Conservation (phyloP, 2,113 vertebrate genomes). For the Uria aalge region DNA sequence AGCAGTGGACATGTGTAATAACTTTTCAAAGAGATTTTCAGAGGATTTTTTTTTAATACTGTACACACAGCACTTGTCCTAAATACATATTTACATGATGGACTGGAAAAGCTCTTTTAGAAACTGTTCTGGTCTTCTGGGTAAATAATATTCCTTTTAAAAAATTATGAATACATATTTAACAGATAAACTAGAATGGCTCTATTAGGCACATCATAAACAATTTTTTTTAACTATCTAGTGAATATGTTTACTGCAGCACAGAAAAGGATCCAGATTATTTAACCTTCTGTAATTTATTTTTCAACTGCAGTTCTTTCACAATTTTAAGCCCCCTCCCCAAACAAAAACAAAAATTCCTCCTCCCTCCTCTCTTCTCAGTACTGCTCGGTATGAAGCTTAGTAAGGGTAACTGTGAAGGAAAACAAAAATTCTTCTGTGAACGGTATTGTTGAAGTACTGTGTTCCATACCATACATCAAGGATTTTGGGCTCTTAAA, state of each 20-base stretch:
- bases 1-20: conserved; percentile 64
- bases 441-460: not conserved
- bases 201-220: conserved; percentile 47
- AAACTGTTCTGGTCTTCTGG: conserved; percentile 52
- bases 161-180: conserved; percentile 61
- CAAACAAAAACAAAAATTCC: not conserved
- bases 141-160: conserved; percentile 57
- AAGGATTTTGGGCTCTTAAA: not conserved
- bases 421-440: not conserved
- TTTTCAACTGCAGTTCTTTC: not conserved
- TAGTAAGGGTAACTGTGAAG: not conserved
- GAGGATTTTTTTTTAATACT: conserved; percentile 49
- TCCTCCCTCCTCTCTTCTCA: not conserved
- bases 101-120: conserved; percentile 57
- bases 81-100: conserved; percentile 71
- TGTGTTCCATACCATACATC: not conserved
- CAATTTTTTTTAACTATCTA: conserved; percentile 37
- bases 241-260: not conserved
- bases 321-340: not conserved
- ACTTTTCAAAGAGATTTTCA: conserved; percentile 68
- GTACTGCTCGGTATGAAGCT: not conserved
- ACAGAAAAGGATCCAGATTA: not conserved
- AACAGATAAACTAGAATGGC: conserved; percentile 47
- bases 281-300: not conserved
- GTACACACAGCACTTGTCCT: conserved; percentile 64